phyloP scores from a whole-genome alignment of 2,113 vertebrate species.

The Donacobius atricapilla region DNA sequence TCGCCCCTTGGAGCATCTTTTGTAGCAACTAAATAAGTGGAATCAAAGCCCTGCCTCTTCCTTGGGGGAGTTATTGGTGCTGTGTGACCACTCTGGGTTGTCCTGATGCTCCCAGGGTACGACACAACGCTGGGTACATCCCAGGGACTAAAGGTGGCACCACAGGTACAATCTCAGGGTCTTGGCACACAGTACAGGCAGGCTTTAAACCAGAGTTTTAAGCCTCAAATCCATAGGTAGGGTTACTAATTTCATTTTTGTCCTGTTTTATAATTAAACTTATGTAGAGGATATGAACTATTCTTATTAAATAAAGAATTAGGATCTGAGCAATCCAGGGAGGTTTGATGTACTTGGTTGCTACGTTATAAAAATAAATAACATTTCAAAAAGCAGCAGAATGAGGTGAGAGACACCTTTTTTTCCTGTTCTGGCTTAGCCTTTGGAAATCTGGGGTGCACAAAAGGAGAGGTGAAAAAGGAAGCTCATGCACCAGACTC shows the following conservation, averaged over 20 bases:
- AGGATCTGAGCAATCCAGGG: background rate
- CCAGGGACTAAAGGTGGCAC: background rate
- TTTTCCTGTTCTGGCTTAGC: background rate
- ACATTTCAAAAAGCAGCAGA: background rate
- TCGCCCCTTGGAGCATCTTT: background rate
- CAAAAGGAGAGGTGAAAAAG: background rate
- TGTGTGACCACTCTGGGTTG: background rate
- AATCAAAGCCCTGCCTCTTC: background rate
- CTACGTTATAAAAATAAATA: background rate
- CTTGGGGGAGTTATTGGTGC: background rate
- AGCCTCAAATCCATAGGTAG: background rate
- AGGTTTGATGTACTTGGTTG: background rate
- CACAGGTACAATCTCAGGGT: background rate
- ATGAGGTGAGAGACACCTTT: background rate
- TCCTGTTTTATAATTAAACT: background rate
- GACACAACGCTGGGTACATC: background rate
- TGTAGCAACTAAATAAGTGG: fast-evolving
- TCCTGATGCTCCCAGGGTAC: fast-evolving
- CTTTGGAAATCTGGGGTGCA: background rate
- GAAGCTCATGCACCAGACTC: background rate
- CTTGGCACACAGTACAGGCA: background rate
- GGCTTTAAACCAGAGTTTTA: background rate
- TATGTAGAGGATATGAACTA: background rate
- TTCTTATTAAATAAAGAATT: background rate
- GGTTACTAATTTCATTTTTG: background rate